A percentile compares a stretch with the other conserved stretches of the same genome.
These are phyloP conservation scores for Nannospalax galili DNA, from an alignment of 2,113 vertebrate genomes.

Conservation along the genomic window DNA sequence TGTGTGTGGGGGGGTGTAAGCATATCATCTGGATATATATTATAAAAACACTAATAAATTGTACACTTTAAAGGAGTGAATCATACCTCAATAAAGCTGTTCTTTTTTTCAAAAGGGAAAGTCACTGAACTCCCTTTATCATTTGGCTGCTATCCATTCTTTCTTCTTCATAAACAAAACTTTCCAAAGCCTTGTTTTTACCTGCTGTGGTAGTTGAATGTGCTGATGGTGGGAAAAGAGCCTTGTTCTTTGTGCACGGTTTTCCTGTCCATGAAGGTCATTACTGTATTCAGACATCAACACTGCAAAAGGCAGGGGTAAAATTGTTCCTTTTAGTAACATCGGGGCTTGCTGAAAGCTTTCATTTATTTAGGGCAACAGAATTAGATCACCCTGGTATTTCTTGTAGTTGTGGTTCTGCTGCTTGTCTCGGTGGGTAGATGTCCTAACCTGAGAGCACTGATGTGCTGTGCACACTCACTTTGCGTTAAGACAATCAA, in stretches of 20 bases:
- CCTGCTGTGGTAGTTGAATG: neutral
- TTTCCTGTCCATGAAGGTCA: neutral
- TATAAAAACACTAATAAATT: neutral
- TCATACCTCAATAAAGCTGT: neutral
- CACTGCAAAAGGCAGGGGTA: neutral
- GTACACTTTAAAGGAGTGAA: neutral
- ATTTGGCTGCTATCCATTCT: neutral
- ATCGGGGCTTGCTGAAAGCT: neutral
- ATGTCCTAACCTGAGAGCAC: neutral
- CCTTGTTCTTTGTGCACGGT: neutral
- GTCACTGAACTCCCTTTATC: neutral
- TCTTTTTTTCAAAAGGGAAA: neutral
- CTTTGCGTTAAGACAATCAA: neutral
- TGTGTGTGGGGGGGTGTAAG: too few species aligned
- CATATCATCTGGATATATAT: too few species aligned
- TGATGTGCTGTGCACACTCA: neutral
- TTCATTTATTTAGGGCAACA: neutral
- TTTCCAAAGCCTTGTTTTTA: neutral
- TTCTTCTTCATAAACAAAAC: neutral
- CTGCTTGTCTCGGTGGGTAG: neutral
- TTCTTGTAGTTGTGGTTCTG: neutral
- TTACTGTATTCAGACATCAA: neutral
- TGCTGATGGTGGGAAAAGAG: neutral
- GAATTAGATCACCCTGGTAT: neutral
- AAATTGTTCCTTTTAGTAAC: neutral